These are phyloP conservation scores for Metridium senile DNA, from an alignment of 92 coral and sea anemone genomes.

Conservation along the genomic window DNA sequence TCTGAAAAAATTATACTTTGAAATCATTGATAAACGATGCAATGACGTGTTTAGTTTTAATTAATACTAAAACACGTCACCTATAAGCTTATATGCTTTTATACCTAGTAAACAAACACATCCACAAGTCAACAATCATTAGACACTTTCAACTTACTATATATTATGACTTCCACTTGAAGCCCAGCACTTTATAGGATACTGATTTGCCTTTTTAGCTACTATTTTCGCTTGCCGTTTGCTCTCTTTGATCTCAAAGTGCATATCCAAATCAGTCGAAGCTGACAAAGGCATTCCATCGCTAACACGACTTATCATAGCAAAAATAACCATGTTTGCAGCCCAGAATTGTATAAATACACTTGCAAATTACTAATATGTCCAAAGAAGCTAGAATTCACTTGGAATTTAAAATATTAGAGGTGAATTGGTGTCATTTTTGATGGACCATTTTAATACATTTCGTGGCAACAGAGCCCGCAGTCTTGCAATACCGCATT, in stretches of 20 bases:
- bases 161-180: conserved; percentile 78
- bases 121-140: too few species aligned
- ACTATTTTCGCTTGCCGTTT: conserved; percentile 81
- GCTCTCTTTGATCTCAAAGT: conserved; percentile 94
- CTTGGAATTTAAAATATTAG: background rate
- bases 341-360: background rate
- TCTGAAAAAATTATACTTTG: too few species aligned
- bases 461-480: too few species aligned
- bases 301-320: conserved; percentile 90
- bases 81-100: too few species aligned
- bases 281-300: conserved; percentile 97
- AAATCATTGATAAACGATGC: too few species aligned
- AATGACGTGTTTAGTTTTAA: too few species aligned
- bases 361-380: background rate
- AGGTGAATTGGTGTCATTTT: background rate
- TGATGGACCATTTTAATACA: background rate
- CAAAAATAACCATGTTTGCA: conserved; percentile 80
- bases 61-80: too few species aligned
- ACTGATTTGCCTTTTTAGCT: conserved; percentile 88
- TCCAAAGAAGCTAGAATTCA: background rate
- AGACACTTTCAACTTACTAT: conserved; percentile 74
- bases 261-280: conserved; percentile 93
- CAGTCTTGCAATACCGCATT: too few species aligned
- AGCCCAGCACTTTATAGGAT: conserved; percentile 88
- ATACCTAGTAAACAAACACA: too few species aligned